These are phyloP conservation scores for Dendrolimus pini DNA, from an alignment of 2,888 invertebrate genomes.

Conservation along the genomic window DNA sequence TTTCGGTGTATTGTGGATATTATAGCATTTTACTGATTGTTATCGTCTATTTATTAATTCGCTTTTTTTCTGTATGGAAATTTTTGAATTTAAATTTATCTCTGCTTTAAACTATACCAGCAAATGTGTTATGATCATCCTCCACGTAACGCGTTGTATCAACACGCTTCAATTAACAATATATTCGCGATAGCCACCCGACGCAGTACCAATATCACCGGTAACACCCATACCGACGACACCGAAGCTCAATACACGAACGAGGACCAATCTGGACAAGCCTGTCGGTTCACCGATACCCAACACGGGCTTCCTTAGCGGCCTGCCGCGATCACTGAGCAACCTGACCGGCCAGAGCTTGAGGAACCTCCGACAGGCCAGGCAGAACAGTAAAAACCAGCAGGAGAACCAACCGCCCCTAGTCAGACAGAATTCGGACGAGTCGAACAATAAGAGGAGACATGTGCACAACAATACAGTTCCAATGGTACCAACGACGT, in stretches of 20 bases:
- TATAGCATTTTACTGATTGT: too few relatives aligned
- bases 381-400: conserved; percentile 29
- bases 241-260: conserved; percentile 20
- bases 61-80: too few relatives aligned
- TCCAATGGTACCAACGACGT: conserved; percentile 59
- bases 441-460: conserved; percentile 30
- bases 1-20: too few relatives aligned
- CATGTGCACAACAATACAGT: conserved; percentile 51
- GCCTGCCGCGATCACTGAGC: conserved; percentile 62
- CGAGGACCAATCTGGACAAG: conserved; percentile 24
- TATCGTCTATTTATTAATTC: too few relatives aligned
- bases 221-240: conserved; percentile 19
- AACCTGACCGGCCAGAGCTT: conserved; percentile 67
- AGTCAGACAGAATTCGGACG: conserved; percentile 49
- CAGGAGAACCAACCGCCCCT: conserved; percentile 41
- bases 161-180: conserved; percentile 11
- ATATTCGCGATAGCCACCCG: conserved; percentile 16
- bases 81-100: too few relatives aligned
- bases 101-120: background rate
- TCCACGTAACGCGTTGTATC: background rate
- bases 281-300: conserved; percentile 20
- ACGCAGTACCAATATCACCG: conserved; percentile 4
- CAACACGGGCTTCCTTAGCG: conserved; percentile 57
- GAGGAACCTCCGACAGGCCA: conserved; percentile 46
- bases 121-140: background rate